Base-by-base conservation (phyloP, 1,140 invertebrate genomes). In the Drosophila biarmipes region DNA sequence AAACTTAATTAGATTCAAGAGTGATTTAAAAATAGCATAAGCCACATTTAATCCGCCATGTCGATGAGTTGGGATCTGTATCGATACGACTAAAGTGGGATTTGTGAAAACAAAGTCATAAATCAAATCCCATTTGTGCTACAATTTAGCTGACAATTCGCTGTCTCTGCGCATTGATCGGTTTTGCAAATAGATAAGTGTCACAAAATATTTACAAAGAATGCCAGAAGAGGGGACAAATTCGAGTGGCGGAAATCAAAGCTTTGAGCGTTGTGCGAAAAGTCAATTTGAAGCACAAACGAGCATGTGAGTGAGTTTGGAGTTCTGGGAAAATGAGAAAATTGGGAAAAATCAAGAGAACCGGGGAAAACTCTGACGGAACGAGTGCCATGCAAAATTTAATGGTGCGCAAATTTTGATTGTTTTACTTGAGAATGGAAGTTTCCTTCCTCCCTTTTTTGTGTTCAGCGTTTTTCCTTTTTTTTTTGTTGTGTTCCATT, bases 371-470 rank as follows among this genome's bases (percentile, higher is more conserved):
- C n/a, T 69, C 29, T 46, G 43, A 46, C 53, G 51, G 59, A 76
- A 76, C 46, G 59, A 78, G 61, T 56, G 56, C 73, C 49, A 67
- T 87, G 75, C 64, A 89, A 69, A 89, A 89, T 82, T 86, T 89
- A 86, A 86, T 86, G 82, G 84, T 55, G 78, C 84, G 84, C 69
- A 89, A 78, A 82, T 89, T 87, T 86, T 78, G 76, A 86, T 86
- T 87, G 84, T 78, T 80, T 80, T 66, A 73, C 80, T 86, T 76
- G 58, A 76, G 67, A 54, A 35, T 48, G 42, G 19, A 76, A 66
- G 31, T 64, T 86, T 75, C n/a, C 48, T 42, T 72, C 46, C 31
- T 59, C 51, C 55, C 34, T 8, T 48, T 46, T 46, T 45, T 27
- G 31, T 55, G 53, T 52, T 37, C 31, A 17, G 12, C n/a, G 12